These are phyloP conservation scores for Panzeria rudis DNA, from an alignment of 2,888 invertebrate genomes.

Conservation along the genomic window DNA sequence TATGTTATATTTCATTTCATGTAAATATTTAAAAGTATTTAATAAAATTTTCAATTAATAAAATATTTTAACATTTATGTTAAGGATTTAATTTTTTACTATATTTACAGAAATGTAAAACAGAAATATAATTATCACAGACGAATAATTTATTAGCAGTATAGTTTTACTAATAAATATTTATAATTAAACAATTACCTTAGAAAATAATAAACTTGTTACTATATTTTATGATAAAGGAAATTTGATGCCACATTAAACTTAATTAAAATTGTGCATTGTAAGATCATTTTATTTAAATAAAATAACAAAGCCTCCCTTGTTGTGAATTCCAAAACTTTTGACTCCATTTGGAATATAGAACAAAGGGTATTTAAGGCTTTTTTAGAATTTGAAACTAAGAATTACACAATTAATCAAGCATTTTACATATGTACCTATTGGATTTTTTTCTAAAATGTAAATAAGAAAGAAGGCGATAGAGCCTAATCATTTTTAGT, in stretches of 20 bases:
- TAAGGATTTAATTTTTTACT: constrained; percentile 16
- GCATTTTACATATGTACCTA: too few species aligned
- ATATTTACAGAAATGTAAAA: constrained; percentile 34
- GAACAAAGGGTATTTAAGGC: neutral
- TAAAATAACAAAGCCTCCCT: neutral
- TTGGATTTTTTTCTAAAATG: neutral
- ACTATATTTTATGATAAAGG: constrained; percentile 26
- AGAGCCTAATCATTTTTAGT: constrained; percentile 57
- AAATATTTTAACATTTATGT: neutral
- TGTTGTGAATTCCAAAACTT: neutral
- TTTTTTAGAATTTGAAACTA: neutral
- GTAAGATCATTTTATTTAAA: constrained; percentile 10
- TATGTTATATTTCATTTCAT: constrained; percentile 5
- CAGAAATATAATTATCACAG: constrained; percentile 66
- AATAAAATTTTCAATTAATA: constrained; percentile 5
- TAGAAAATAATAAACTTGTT: constrained; percentile 37
- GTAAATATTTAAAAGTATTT: neutral
- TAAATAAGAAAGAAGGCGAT: neutral
- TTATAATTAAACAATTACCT: constrained; percentile 45
- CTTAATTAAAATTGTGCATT: constrained; percentile 19
- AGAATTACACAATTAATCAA: constrained; percentile 45
- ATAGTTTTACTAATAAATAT: constrained; percentile 52
- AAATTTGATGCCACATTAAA: constrained; percentile 28
- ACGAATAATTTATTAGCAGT: constrained; percentile 61
- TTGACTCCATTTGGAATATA: neutral